These are phyloP conservation scores for Colletes latitarsis DNA, from an alignment of 1,140 invertebrate species.

Conservation along the genomic window DNA sequence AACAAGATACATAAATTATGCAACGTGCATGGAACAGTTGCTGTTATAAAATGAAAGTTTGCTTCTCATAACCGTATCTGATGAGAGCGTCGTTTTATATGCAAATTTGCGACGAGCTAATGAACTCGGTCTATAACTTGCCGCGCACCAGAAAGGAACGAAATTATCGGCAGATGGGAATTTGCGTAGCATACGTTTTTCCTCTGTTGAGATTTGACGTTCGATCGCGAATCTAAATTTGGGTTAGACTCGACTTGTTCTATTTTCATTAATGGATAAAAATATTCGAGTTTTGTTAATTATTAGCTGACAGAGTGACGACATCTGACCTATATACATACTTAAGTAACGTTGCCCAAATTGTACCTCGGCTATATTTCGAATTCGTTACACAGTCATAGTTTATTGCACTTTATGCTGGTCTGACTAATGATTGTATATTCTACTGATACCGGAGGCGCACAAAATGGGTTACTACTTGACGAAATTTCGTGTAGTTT, in stretches of 20 bases:
- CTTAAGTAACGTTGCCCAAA: too few relatives aligned
- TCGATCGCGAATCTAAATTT: neutral
- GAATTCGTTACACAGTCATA: too few relatives aligned
- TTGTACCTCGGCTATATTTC: too few relatives aligned
- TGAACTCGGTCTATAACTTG: conserved; percentile 40
- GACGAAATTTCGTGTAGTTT: too few relatives aligned
- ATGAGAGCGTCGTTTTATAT: conserved; percentile 56
- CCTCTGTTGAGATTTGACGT: neutral
- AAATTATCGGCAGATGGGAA: conserved; percentile 31
- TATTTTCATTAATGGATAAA: too few relatives aligned
- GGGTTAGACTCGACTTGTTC: too few relatives aligned
- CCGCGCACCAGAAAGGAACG: neutral
- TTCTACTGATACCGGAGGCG: neutral
- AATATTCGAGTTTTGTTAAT: too few relatives aligned
- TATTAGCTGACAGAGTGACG: too few relatives aligned
- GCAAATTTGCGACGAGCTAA: conserved; percentile 60
- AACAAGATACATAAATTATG: conserved; percentile 58
- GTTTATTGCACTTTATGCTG: neutral
- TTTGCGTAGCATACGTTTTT: neutral
- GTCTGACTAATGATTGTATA: neutral
- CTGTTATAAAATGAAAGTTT: conserved; percentile 57
- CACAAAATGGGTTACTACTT: too few relatives aligned
- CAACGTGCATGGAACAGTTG: conserved; percentile 38
- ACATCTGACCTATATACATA: too few relatives aligned
- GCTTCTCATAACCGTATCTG: conserved; percentile 55